Evolutionary conservation across 2,888 invertebrate genomes (phyloP).

Genomic region (Microchrysa polita): DNA sequence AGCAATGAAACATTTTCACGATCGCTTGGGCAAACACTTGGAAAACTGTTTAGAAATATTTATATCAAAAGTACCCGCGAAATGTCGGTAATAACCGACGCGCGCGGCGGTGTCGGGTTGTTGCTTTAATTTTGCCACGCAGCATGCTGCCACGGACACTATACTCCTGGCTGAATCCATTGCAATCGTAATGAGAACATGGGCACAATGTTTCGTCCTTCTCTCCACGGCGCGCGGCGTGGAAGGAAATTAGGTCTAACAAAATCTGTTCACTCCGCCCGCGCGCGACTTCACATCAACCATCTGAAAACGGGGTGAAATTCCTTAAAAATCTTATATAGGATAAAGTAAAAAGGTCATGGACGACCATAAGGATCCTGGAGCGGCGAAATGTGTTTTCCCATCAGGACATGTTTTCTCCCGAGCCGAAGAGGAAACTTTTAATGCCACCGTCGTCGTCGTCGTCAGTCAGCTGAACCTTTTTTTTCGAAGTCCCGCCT

Average conservation of each 20-base stretch:
- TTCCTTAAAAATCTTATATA: constrained; percentile 4
- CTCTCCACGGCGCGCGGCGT: not conserved
- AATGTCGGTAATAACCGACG: too few relatives aligned
- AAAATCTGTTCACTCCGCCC: too few relatives aligned
- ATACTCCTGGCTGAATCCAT: not conserved
- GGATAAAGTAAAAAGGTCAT: constrained; percentile 2
- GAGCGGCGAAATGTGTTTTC: too few relatives aligned
- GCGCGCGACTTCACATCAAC: not conserved
- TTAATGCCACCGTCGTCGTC: too few relatives aligned
- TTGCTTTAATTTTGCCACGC: not conserved
- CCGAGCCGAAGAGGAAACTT: too few relatives aligned
- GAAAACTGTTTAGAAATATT: constrained; percentile 3
- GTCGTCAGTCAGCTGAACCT: not conserved
- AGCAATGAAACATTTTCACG: constrained; percentile 9
- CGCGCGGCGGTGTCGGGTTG: too few relatives aligned
- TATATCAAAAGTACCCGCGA: too few relatives aligned
- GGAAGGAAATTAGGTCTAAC: too few relatives aligned
- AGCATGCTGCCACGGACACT: not conserved
- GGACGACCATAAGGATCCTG: not conserved
- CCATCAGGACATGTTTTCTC: too few relatives aligned
- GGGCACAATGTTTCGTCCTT: not conserved
- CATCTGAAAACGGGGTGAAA: not conserved
- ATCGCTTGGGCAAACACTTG: not conserved
- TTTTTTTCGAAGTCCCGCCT: not conserved
- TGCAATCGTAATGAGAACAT: not conserved